Percentiles rank a stretch among this genome's conserved stretches.
These are phyloP conservation scores for Leptinotarsa undecemlineata DNA, from an alignment of 1,140 invertebrate species.

Conservation along the genomic window DNA sequence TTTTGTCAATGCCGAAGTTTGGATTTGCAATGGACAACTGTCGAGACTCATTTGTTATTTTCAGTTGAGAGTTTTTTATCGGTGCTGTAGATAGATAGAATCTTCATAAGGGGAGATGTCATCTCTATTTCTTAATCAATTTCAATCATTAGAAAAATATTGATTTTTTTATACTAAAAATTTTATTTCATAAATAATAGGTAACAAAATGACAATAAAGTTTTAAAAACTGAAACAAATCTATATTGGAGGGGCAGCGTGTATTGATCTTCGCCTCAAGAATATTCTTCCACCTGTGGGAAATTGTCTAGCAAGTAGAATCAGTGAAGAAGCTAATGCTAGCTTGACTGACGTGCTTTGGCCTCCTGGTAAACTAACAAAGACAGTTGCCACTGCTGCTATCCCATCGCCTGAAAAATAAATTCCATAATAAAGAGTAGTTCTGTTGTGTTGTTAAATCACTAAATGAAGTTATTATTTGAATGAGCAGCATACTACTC, in stretches of 20 bases:
- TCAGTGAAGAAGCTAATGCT: conserved; percentile 73
- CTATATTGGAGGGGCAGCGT: conserved; percentile 55
- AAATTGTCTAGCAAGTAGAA: conserved; percentile 68
- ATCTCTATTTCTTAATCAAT: too few species aligned
- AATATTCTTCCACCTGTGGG: conserved; percentile 65
- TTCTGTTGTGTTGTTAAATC: too few species aligned
- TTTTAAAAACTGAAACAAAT: conserved; percentile 20
- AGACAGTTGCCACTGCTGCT: conserved; percentile 86
- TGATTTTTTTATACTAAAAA: not conserved
- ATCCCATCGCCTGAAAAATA: conserved; percentile 69
- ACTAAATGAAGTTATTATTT: too few species aligned
- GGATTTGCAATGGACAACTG: too few species aligned
- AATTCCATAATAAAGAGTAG: not conserved
- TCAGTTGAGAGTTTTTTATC: too few species aligned
- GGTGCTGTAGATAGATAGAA: too few species aligned
- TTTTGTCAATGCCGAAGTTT: too few species aligned
- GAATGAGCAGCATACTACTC: too few species aligned
- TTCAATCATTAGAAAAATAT: too few species aligned
- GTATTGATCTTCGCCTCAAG: conserved; percentile 64
- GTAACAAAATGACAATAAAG: conserved; percentile 23
- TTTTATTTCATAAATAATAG: conserved; percentile 23
- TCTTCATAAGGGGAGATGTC: too few species aligned
- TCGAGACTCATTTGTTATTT: too few species aligned
- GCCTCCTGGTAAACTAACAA: conserved; percentile 86
- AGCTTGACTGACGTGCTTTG: conserved; percentile 71